These are phyloP conservation scores for Sander vitreus DNA, from an alignment of 2,113 vertebrate species.

Conservation along the genomic window DNA sequence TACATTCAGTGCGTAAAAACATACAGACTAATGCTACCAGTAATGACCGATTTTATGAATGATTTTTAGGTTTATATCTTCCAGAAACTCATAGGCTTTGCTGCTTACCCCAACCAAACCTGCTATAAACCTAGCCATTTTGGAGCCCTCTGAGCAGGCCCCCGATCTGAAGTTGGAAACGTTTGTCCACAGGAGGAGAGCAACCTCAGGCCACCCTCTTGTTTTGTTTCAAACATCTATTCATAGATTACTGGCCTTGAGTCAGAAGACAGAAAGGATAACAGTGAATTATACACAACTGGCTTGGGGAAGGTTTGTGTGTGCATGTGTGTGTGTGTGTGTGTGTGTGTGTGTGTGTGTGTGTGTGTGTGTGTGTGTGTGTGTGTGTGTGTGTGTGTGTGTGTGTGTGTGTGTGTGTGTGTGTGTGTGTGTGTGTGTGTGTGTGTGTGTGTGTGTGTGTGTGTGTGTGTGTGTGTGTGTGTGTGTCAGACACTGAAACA, in stretches of 20 bases:
- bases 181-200: constrained; percentile 10
- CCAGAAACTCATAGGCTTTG: neutral
- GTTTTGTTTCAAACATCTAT: constrained; percentile 65
- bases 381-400: no score
- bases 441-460: neutral
- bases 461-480: neutral
- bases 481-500: constrained; percentile 14
- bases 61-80: neutral
- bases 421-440: neutral
- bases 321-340: neutral
- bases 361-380: neutral
- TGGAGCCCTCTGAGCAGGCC: neutral
- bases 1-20: neutral
- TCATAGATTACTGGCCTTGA: constrained; percentile 66
- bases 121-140: neutral
- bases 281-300: constrained; percentile 76
- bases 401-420: neutral
- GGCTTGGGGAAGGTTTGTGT: constrained; percentile 14
- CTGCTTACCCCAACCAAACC: neutral
- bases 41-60: neutral
- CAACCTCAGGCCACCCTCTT: constrained; percentile 26
- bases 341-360: neutral
- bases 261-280: constrained; percentile 59
- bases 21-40: neutral
- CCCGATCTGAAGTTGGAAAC: constrained; percentile 6